These are phyloP conservation scores for Elegia similella DNA, from an alignment of 2,888 invertebrate genomes.

Conservation along the genomic window DNA sequence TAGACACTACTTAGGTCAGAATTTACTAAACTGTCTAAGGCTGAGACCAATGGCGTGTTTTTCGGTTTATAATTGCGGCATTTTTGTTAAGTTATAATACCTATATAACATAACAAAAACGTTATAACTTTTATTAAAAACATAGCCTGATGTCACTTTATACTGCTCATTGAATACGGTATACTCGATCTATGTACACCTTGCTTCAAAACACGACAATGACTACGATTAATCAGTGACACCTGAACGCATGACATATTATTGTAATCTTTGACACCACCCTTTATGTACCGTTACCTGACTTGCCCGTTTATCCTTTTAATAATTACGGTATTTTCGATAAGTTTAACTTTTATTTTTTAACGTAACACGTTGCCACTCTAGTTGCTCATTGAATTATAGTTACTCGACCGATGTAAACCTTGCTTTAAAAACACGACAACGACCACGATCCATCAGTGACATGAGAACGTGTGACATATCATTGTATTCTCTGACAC, in stretches of 20 bases:
- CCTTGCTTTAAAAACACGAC: not conserved
- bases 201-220: not conserved
- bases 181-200: not conserved
- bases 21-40: too few species aligned
- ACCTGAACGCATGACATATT: not conserved
- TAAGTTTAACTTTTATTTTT: not conserved
- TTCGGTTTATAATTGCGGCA: not conserved
- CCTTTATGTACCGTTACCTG: constrained; percentile 1
- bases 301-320: not conserved
- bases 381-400: too few species aligned
- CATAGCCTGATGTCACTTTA: too few species aligned
- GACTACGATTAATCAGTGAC: constrained; percentile 4
- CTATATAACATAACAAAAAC: too few species aligned
- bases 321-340: constrained; percentile 3
- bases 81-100: not conserved
- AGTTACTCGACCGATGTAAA: not conserved
- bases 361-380: too few species aligned
- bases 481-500: constrained; percentile 6
- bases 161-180: too few species aligned
- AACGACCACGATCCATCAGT: constrained; percentile 5
- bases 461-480: constrained; percentile 2
- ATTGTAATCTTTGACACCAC: constrained; percentile 1
- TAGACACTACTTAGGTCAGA: too few species aligned
- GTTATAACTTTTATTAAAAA: not conserved
- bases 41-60: not conserved